Conservation (phyloP, 2,888 invertebrate species). For the Julus scanicus region DNA sequence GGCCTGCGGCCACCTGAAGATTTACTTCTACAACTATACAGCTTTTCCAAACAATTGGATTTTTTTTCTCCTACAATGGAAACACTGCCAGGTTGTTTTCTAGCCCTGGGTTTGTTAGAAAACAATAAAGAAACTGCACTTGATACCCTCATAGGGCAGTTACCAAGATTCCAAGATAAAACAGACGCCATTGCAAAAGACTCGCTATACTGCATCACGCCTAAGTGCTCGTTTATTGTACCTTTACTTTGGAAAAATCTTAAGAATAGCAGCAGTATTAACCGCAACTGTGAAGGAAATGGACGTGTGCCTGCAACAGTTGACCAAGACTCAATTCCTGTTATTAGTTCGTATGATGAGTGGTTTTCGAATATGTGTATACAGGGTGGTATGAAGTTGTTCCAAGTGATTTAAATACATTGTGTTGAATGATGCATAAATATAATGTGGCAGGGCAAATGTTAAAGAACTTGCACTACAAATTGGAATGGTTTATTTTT, state of each 20-base stretch:
- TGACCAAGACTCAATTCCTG: not conserved
- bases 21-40: not conserved
- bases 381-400: not conserved
- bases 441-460: too few species aligned
- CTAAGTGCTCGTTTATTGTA: conserved; percentile 40
- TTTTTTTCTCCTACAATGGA: not conserved
- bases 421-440: too few species aligned
- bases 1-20: conserved; percentile 43
- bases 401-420: too few species aligned
- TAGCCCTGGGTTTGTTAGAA: conserved; percentile 11
- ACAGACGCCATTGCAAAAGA: not conserved
- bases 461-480: too few species aligned
- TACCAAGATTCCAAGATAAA: conserved; percentile 31
- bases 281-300: not conserved
- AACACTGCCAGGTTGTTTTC: conserved; percentile 5
- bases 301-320: not conserved
- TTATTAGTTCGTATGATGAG: not conserved
- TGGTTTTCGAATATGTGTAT: not conserved
- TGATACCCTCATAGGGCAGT: conserved; percentile 24
- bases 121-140: not conserved
- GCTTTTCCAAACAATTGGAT: conserved; percentile 8
- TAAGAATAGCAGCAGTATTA: conserved; percentile 25
- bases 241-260: conserved; percentile 16
- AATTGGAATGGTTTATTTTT: too few species aligned
- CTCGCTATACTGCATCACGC: not conserved